These are phyloP conservation scores for Drosophila orosa DNA, from an alignment of 1,140 invertebrate genomes.

Conservation along the genomic window DNA sequence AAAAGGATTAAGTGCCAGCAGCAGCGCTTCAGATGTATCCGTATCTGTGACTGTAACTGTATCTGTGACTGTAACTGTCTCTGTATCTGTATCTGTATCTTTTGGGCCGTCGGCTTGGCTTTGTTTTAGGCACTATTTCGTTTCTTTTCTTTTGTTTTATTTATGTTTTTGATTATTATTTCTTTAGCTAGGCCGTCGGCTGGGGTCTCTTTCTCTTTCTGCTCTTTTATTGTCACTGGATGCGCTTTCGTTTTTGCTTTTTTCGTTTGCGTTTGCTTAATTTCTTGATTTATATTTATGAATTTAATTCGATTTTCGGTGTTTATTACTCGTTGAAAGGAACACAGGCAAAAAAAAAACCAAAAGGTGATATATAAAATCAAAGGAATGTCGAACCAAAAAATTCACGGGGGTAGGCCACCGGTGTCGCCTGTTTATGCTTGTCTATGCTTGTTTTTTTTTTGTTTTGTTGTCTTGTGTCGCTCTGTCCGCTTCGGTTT, in stretches of 20 bases:
- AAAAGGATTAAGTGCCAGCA: slow-evolving; percentile 37
- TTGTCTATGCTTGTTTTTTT: slow-evolving; percentile 29
- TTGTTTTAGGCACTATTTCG: slow-evolving; percentile 11
- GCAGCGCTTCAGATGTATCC: slow-evolving; percentile 28
- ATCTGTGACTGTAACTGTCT: slow-evolving; percentile 14
- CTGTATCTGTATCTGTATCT: slow-evolving; percentile 13
- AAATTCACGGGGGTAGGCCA: slow-evolving; percentile 32
- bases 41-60: slow-evolving; percentile 17
- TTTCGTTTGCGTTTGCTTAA: slow-evolving; percentile 3
- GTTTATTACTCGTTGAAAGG: slow-evolving; percentile 7
- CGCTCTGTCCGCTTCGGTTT: slow-evolving; percentile 6
- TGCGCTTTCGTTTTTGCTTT: slow-evolving; percentile 15
- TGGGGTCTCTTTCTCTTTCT: slow-evolving; percentile 15
- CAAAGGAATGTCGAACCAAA: slow-evolving; percentile 47
- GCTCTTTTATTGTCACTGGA: slow-evolving; percentile 34
- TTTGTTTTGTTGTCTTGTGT: neutral
- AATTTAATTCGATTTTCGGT: neutral
- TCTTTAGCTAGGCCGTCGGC: slow-evolving; percentile 28
- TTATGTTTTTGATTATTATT: neutral
- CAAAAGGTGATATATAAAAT: slow-evolving; percentile 36
- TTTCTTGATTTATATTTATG: neutral
- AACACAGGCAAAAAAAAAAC: slow-evolving; percentile 42
- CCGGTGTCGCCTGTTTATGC: slow-evolving; percentile 21
- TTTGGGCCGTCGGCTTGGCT: slow-evolving; percentile 25
- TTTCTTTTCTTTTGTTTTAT: neutral